Conservation (phyloP, 2,113 vertebrate genomes). For the Glaucidium brasilianum region DNA sequence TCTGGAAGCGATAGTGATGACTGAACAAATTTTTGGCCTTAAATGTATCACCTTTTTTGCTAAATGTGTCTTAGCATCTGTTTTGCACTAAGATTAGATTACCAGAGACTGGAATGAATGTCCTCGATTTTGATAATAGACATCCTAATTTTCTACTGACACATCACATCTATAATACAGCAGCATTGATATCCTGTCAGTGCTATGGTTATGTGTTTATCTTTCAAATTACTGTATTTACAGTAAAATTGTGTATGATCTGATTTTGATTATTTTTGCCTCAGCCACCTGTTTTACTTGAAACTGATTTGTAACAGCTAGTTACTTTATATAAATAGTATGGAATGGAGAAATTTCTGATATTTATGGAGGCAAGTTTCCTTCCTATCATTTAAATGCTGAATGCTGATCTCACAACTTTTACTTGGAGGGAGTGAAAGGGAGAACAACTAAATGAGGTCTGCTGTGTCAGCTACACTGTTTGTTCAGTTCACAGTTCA, state of each 20-base stretch:
- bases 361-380: conserved; percentile 64
- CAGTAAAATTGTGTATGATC: conserved; percentile 61
- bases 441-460: conserved; percentile 36
- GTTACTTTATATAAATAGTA: conserved; percentile 56
- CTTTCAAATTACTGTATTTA: conserved; percentile 65
- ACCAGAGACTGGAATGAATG: conserved; percentile 56
- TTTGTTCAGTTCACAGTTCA: conserved; percentile 54
- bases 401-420: conserved; percentile 39
- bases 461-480: conserved; percentile 45
- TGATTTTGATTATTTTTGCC: conserved; percentile 59
- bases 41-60: conserved; percentile 57
- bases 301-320: conserved; percentile 62
- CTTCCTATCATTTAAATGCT: conserved; percentile 39
- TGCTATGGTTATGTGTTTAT: conserved; percentile 55
- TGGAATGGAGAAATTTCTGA: conserved; percentile 42
- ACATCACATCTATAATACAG: conserved; percentile 19
- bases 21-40: conserved; percentile 71
- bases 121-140: conserved; percentile 63
- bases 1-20: conserved; percentile 95
- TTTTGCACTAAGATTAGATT: conserved; percentile 72
- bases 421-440: conserved; percentile 31
- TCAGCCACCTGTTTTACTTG: conserved; percentile 66
- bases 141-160: conserved; percentile 69
- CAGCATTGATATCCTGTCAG: conserved; percentile 46
- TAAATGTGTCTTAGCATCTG: conserved; percentile 58